These are phyloP conservation scores for Odontocerum albicorne DNA, from an alignment of 2,888 invertebrate genomes.

Conservation along the genomic window DNA sequence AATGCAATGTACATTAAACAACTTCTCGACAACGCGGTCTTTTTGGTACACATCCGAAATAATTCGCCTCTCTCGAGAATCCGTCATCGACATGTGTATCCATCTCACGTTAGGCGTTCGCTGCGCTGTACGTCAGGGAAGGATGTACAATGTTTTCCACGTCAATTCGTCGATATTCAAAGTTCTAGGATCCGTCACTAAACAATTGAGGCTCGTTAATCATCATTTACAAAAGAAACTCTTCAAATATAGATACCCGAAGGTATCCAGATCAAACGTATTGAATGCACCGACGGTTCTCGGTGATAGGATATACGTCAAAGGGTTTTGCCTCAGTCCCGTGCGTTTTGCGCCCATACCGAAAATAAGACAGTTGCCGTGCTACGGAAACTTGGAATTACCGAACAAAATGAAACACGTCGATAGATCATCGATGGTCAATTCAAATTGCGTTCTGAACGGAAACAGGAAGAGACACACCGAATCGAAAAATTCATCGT, in stretches of 20 bases:
- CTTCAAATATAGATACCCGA: slow-evolving; percentile 53
- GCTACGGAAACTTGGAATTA: slow-evolving; percentile 54
- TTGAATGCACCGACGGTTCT: slow-evolving; percentile 48
- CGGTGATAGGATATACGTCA: slow-evolving; percentile 24
- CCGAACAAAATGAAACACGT: slow-evolving; percentile 40
- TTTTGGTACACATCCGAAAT: not conserved
- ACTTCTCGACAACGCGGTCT: not conserved
- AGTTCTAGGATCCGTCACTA: slow-evolving; percentile 51
- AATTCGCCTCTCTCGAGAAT: not conserved
- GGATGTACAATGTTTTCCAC: slow-evolving; percentile 21
- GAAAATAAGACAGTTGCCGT: slow-evolving; percentile 48
- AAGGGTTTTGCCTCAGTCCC: slow-evolving; percentile 41
- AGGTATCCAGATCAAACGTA: slow-evolving; percentile 52
- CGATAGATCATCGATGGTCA: slow-evolving; percentile 1
- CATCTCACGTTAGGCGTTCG: not conserved
- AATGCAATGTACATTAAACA: not conserved
- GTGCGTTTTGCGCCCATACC: slow-evolving; percentile 51
- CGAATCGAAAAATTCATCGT: not conserved
- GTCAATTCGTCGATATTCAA: slow-evolving; percentile 36
- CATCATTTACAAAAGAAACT: slow-evolving; percentile 49
- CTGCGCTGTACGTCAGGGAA: slow-evolving; percentile 20
- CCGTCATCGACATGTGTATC: slow-evolving; percentile 5
- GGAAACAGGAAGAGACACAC: slow-evolving; percentile 17
- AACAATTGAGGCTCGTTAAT: slow-evolving; percentile 52
- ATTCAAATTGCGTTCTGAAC: slow-evolving; percentile 5